A percentile compares a stretch with the other conserved stretches of the same genome.
Conservation (phyloP, 1,140 invertebrate species). For the Sitodiplosis mosellana region DNA sequence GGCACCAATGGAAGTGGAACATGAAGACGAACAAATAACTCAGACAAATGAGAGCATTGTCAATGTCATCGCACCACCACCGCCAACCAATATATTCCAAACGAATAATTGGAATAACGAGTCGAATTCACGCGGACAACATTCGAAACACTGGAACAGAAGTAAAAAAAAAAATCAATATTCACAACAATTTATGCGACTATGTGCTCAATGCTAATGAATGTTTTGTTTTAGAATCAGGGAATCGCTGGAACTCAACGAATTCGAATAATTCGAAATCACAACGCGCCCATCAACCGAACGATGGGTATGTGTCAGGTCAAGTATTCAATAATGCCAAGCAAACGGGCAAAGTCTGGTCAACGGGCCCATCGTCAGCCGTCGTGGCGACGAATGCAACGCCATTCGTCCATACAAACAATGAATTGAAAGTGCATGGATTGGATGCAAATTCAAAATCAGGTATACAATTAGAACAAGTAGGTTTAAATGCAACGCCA, state of each 20-base stretch:
- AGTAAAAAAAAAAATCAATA: too few species aligned
- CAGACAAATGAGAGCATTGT: constrained; percentile 10
- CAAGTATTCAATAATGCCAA: neutral
- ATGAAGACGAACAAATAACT: constrained; percentile 26
- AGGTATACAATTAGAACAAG: neutral
- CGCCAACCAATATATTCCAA: constrained; percentile 6
- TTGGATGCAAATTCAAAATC: neutral
- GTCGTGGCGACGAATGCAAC: constrained; percentile 4
- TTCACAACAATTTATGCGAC: too few species aligned
- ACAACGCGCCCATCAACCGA: neutral
- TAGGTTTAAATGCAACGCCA: constrained; percentile 7
- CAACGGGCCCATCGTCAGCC: constrained; percentile 24
- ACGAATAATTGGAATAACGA: neutral
- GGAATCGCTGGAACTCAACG: too few species aligned
- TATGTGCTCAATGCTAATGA: too few species aligned
- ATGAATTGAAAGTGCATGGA: neutral
- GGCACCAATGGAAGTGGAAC: constrained; percentile 69
- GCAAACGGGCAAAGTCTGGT: constrained; percentile 10
- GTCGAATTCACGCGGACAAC: neutral
- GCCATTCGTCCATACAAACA: constrained; percentile 13
- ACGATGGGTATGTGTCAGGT: too few species aligned
- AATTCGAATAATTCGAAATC: too few species aligned
- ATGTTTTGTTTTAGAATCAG: too few species aligned
- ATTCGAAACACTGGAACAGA: too few species aligned
- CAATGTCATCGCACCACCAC: constrained; percentile 14